phyloP scores from a whole-genome alignment of 2,113 vertebrate species.

The Platysteira castanea region DNA sequence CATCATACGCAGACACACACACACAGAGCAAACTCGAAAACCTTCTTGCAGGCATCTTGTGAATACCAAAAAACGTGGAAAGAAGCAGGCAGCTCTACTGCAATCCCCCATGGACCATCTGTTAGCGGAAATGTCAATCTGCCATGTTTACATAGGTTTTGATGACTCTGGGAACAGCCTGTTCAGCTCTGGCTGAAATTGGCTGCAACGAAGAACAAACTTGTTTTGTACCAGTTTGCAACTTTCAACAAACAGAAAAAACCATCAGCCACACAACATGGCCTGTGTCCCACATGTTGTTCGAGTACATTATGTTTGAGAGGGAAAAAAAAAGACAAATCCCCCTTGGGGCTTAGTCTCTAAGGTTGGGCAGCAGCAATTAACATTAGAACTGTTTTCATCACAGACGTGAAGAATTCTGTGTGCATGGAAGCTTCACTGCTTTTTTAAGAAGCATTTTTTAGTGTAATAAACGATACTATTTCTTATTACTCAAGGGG shows the following conservation, averaged over 20 bases:
- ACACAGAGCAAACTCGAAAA: slow-evolving; percentile 38
- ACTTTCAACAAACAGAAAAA: slow-evolving; percentile 63
- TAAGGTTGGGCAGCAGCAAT: background rate
- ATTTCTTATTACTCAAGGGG: background rate
- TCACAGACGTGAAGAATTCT: background rate
- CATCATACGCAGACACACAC: background rate
- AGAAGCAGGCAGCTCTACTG: slow-evolving; percentile 53
- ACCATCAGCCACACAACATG: slow-evolving; percentile 48
- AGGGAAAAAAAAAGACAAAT: background rate
- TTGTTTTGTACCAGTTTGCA: slow-evolving; percentile 65
- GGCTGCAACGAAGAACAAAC: slow-evolving; percentile 62
- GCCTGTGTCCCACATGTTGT: slow-evolving; percentile 45
- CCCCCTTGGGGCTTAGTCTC: background rate
- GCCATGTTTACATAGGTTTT: slow-evolving; percentile 68
- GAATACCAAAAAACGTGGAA: slow-evolving; percentile 50
- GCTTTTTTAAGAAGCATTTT: background rate
- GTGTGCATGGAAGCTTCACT: background rate
- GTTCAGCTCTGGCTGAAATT: slow-evolving; percentile 63
- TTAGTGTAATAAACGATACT: background rate
- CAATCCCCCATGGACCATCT: slow-evolving; percentile 56
- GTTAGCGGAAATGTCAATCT: slow-evolving; percentile 67
- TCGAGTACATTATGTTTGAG: background rate
- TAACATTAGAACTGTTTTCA: background rate
- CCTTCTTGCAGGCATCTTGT: slow-evolving; percentile 60
- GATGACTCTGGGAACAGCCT: slow-evolving; percentile 68